Base-by-base conservation (phyloP, 2,888 invertebrate species). In the Choreutis nemorana region DNA sequence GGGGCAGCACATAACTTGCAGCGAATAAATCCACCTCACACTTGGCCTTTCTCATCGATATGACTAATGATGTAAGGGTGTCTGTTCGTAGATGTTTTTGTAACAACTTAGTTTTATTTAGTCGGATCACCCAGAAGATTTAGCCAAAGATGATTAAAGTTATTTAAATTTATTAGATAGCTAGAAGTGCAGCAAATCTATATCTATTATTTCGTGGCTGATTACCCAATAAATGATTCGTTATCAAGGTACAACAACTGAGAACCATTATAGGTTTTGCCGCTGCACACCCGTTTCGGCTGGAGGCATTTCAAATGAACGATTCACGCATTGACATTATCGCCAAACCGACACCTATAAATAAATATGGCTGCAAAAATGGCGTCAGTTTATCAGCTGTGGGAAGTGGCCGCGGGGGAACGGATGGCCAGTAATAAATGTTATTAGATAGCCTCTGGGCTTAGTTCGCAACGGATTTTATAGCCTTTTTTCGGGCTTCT, bases 341-440 rank as follows among this genome's bases (percentile, higher is more conserved):
- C 73, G 58, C 57, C 48, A 45, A 45, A 57, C 55, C 55, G 53
- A 55, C 61, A 61, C 63, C 75, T 67, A 79, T 80, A 79, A 79
- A 80, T 78, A 80, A 78, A 79, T 77, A 78, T 72, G 65, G 72
- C 64, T 68, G 72, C 61, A 79, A 80, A 80, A 80, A 79, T 77
- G 70, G 75, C 62, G 56, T 42, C 77, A 66, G 71, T 80, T 78
- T 80, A 80, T 80, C 80, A 78, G 75, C 50, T 51, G 50, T 55
- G 61, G 72, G 72, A 77, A 78, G 75, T 75, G 78, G 78, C 63
- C 78, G 55, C 75, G 59, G 58, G 79, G 80, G 80, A 75, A 60
- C 56, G 59, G 60, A 56, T 58, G 59, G 58, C 44, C 56, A 53
- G 73, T 73, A 75, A 78, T 78, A 79, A 79, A 79, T 77, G 78